These are phyloP conservation scores for Menidia beryllina DNA, from an alignment of 2,113 vertebrate species.

Conservation along the genomic window DNA sequence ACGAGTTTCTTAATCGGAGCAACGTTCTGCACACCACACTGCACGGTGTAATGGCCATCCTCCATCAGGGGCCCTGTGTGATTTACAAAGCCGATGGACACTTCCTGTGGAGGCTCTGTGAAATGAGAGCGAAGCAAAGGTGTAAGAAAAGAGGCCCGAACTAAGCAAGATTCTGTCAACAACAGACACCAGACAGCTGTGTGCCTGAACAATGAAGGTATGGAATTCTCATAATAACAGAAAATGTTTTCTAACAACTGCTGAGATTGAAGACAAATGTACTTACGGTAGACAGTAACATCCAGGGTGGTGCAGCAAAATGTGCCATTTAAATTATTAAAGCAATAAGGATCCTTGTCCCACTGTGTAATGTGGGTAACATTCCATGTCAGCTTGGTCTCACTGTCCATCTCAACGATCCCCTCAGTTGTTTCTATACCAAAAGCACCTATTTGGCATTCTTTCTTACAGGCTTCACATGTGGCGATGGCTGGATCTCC, in stretches of 20 bases:
- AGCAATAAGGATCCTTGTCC: rapidly evolving
- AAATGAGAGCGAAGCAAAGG: background rate
- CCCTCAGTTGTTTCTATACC: background rate
- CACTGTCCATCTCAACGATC: rapidly evolving
- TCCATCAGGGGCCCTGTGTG: slow-evolving; percentile 38
- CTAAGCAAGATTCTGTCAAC: background rate
- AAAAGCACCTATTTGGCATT: rapidly evolving
- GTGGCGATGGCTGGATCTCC: slow-evolving; percentile 28
- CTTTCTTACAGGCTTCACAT: background rate
- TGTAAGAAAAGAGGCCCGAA: background rate
- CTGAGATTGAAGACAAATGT: background rate
- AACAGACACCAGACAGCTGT: background rate
- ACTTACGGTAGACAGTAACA: slow-evolving; percentile 14
- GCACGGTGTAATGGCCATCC: slow-evolving; percentile 28
- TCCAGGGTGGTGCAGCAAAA: rapidly evolving
- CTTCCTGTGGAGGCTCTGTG: slow-evolving; percentile 61
- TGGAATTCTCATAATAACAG: background rate
- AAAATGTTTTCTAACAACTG: background rate
- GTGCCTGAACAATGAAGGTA: background rate
- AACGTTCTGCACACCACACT: slow-evolving; percentile 53
- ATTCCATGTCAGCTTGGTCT: background rate
- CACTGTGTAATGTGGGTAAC: background rate
- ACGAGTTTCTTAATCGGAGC: slow-evolving; percentile 49
- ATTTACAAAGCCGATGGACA: slow-evolving; percentile 32
- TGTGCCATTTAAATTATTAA: rapidly evolving